Conservation (phyloP, 2,797 vertebrate genomes). For the Pyrocephalus nanus region DNA sequence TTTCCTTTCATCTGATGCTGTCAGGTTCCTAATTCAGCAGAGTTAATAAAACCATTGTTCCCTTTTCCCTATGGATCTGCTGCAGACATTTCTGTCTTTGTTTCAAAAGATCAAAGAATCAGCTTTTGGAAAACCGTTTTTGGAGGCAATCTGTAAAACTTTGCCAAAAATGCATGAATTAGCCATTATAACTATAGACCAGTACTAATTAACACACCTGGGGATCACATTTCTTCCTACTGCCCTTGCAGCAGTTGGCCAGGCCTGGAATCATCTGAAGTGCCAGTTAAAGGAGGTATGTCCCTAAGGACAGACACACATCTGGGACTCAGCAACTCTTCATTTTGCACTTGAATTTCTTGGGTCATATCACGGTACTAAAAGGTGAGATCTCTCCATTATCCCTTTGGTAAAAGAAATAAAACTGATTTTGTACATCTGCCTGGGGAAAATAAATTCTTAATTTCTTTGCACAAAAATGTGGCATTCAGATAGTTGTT, state of each 20-base stretch:
- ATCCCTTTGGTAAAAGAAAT: neutral
- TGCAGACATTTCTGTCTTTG: constrained; percentile 2
- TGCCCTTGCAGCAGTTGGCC: neutral
- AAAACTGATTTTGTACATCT: neutral
- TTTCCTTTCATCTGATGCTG: constrained; percentile 11
- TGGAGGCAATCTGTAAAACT: neutral
- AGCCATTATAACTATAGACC: neutral
- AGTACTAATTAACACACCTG: constrained; percentile 13
- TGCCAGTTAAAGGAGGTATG: neutral
- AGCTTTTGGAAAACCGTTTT: neutral
- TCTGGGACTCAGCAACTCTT: neutral
- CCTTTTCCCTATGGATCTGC: neutral
- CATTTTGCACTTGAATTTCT: neutral
- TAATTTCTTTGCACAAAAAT: neutral
- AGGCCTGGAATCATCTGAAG: neutral
- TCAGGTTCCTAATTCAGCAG: constrained; percentile 7
- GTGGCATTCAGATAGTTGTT: neutral
- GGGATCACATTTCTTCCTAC: neutral
- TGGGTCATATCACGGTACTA: neutral
- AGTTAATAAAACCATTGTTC: constrained; percentile 38
- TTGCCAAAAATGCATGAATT: neutral
- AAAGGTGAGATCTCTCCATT: neutral
- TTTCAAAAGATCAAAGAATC: constrained; percentile 25
- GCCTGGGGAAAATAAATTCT: neutral
- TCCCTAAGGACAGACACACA: neutral